Percentiles rank a stretch among this genome's conserved stretches.
These are phyloP conservation scores for Columbina picui DNA, from an alignment of 2,113 vertebrate genomes.

Conservation along the genomic window DNA sequence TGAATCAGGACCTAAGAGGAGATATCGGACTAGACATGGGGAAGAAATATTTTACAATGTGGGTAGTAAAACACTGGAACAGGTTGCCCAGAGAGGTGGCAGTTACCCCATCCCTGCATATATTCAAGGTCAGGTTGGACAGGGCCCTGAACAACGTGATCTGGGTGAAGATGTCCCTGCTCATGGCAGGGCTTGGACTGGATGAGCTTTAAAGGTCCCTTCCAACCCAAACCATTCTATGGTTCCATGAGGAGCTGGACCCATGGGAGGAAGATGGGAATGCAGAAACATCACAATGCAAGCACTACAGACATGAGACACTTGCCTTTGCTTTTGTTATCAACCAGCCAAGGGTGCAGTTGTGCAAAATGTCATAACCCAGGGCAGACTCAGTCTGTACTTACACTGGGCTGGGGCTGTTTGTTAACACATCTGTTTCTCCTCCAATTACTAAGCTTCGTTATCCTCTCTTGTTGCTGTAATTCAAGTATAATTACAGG, in stretches of 20 bases:
- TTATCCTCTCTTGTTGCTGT: background rate
- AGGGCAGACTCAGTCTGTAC: background rate
- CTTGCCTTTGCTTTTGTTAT: background rate
- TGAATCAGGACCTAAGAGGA: background rate
- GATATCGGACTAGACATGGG: background rate
- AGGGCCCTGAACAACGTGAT: background rate
- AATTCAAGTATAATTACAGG: background rate
- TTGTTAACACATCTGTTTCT: background rate
- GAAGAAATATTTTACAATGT: accelerated
- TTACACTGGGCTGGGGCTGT: background rate
- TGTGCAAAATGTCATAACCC: background rate
- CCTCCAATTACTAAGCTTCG: background rate
- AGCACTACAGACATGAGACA: accelerated
- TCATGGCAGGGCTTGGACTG: accelerated
- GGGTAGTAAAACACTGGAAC: accelerated
- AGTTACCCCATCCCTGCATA: background rate
- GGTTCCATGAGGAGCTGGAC: background rate
- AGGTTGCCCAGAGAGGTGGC: accelerated
- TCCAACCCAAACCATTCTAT: background rate
- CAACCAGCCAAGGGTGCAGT: background rate
- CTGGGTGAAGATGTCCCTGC: background rate
- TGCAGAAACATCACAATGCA: background rate
- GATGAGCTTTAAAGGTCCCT: accelerated
- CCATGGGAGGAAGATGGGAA: background rate
- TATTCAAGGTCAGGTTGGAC: accelerated